phyloP scores from a whole-genome alignment of 2,113 vertebrate genomes.

The Chaenogobius annularis region DNA sequence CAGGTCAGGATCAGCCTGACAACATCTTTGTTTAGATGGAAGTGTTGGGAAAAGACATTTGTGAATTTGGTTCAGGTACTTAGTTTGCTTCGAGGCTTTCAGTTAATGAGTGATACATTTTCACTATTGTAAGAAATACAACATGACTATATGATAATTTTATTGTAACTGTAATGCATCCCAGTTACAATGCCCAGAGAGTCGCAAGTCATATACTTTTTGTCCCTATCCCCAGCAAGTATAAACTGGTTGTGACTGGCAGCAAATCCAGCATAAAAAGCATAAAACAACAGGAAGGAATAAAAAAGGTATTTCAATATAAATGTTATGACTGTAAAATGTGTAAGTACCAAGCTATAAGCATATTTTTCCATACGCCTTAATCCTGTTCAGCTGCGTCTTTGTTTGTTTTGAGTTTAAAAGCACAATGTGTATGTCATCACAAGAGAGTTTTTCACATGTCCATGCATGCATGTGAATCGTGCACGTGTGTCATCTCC shows the following conservation, averaged over 20 bases:
- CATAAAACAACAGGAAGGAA: background rate
- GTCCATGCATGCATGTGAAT: constrained; percentile 16
- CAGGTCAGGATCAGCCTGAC: constrained; percentile 28
- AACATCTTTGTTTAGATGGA: constrained; percentile 40
- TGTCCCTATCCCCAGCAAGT: background rate
- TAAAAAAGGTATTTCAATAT: background rate
- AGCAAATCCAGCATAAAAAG: background rate
- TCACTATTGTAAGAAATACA: background rate
- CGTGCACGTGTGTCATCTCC: constrained; percentile 24
- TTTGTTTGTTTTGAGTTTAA: constrained; percentile 22
- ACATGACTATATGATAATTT: background rate
- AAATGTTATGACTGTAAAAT: background rate
- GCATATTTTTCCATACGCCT: background rate
- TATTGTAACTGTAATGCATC: background rate
- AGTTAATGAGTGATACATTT: background rate
- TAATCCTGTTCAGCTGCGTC: background rate
- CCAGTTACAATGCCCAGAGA: background rate
- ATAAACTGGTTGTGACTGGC: background rate
- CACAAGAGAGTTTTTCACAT: constrained; percentile 28
- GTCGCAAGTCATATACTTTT: background rate
- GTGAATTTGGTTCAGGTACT: background rate
- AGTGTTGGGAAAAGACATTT: constrained; percentile 26
- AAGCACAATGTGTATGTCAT: constrained; percentile 35
- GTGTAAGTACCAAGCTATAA: background rate
- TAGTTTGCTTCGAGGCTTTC: background rate